A percentile compares a stretch with the other conserved stretches of the same genome.
Evolutionary conservation across 2,888 invertebrate species (phyloP).

Genomic region (Tenodera sinensis): DNA sequence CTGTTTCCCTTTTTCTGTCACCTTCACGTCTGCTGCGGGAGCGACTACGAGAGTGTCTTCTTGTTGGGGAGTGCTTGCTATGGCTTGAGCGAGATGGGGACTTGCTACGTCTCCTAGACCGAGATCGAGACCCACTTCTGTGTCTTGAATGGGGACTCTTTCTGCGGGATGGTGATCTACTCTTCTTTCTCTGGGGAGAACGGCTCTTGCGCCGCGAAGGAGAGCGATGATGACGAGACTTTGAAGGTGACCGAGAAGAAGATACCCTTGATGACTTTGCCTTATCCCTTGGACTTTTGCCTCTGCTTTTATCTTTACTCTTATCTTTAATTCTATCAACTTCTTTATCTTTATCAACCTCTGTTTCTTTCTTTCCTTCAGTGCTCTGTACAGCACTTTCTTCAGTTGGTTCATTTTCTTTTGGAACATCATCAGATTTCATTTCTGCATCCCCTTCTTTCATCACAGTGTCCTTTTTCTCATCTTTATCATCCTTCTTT

Average conservation of each 20-base stretch:
- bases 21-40: slow-evolving; percentile 24
- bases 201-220: slow-evolving; percentile 28
- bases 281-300: slow-evolving; percentile 26
- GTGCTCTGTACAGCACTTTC: slow-evolving; percentile 26
- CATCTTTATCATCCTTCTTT: slow-evolving; percentile 35
- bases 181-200: slow-evolving; percentile 36
- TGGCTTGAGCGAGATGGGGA: slow-evolving; percentile 32
- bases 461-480: slow-evolving; percentile 3
- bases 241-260: slow-evolving; percentile 31
- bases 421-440: background rate
- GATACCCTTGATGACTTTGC: slow-evolving; percentile 28
- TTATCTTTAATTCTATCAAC: slow-evolving; percentile 32
- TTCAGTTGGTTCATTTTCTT: slow-evolving; percentile 10
- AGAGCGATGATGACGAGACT: slow-evolving; percentile 31
- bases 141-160: slow-evolving; percentile 40
- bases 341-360: slow-evolving; percentile 24
- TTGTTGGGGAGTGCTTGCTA: slow-evolving; percentile 27
- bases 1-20: slow-evolving; percentile 32
- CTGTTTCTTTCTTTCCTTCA: slow-evolving; percentile 19
- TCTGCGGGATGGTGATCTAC: slow-evolving; percentile 48
- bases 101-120: slow-evolving; percentile 34
- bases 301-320: slow-evolving; percentile 28
- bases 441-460: slow-evolving; percentile 2
- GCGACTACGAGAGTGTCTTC: slow-evolving; percentile 25
- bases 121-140: slow-evolving; percentile 34